Percentiles rank a stretch among this genome's conserved stretches.
phyloP scores from a whole-genome alignment of 2,888 invertebrate genomes.

The Lissonota sp. region DNA sequence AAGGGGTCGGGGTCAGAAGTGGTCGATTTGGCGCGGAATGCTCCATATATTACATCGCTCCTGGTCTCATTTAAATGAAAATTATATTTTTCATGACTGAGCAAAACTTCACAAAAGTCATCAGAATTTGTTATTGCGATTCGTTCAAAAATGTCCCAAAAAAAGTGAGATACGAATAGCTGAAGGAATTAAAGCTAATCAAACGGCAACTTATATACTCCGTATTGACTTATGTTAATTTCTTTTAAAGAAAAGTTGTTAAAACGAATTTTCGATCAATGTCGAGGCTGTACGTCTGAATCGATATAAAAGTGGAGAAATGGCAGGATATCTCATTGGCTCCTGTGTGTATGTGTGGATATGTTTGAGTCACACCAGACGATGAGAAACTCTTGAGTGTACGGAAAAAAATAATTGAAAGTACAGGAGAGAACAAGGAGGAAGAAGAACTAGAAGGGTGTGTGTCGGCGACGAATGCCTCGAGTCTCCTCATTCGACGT shows the following conservation, averaged over 20 bases:
- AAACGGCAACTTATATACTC: background rate
- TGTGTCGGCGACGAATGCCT: conserved; percentile 24
- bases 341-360: background rate
- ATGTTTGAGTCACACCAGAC: conserved; percentile 37
- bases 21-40: no score
- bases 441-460: conserved; percentile 50
- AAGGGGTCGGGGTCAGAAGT: no score
- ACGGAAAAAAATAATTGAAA: conserved; percentile 79
- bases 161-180: background rate
- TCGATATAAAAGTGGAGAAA: conserved; percentile 2
- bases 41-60: conserved; percentile 1
- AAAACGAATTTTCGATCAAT: background rate
- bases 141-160: no score
- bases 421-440: conserved; percentile 69
- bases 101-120: no score
- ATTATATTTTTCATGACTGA: no score
- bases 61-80: no score
- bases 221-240: background rate
- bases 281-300: background rate
- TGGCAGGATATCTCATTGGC: background rate
- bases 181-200: background rate
- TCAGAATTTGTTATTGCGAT: no score
- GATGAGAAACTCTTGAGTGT: conserved; percentile 76
- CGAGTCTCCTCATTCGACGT: conserved; percentile 29
- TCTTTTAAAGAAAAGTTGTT: background rate